These are phyloP conservation scores for Maniola hyperantus DNA, from an alignment of 2,888 invertebrate species.

Conservation along the genomic window DNA sequence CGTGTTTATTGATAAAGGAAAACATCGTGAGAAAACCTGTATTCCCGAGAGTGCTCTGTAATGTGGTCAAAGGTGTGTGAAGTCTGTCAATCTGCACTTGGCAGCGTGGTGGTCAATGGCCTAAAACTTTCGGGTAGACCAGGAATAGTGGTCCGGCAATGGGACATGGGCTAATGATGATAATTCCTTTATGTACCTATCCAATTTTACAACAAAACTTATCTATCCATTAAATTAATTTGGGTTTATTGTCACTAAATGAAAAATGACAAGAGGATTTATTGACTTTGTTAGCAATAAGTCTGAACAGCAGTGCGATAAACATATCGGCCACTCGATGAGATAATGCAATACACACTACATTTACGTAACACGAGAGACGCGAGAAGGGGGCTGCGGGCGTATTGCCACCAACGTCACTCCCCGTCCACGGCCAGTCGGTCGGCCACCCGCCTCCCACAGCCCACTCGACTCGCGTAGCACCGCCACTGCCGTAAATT, in stretches of 20 bases:
- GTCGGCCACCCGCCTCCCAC: constrained; percentile 33
- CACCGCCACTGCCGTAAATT: constrained; percentile 34
- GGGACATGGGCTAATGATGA: too few species aligned
- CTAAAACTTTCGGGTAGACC: too few species aligned
- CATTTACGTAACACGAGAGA: constrained; percentile 65
- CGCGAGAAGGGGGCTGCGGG: constrained; percentile 38
- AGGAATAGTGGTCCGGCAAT: too few species aligned
- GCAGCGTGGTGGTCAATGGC: too few species aligned
- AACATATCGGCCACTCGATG: constrained; percentile 59
- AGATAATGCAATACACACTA: constrained; percentile 50
- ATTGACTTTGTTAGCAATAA: constrained; percentile 57
- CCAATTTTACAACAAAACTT: too few species aligned
- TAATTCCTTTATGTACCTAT: too few species aligned
- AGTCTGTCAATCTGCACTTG: too few species aligned
- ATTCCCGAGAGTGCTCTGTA: too few species aligned
- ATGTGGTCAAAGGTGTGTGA: too few species aligned
- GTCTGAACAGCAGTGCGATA: constrained; percentile 60
- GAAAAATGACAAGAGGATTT: constrained; percentile 50
- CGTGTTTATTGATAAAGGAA: too few species aligned
- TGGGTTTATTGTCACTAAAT: constrained; percentile 24
- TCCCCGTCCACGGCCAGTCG: constrained; percentile 13
- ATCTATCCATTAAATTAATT: too few species aligned
- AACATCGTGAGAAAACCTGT: too few species aligned
- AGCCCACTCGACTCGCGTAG: constrained; percentile 29
- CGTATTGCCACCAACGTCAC: constrained; percentile 32